Evolutionary conservation across 1,140 invertebrate genomes (phyloP).

Genomic region (Berghia stephanieae): DNA sequence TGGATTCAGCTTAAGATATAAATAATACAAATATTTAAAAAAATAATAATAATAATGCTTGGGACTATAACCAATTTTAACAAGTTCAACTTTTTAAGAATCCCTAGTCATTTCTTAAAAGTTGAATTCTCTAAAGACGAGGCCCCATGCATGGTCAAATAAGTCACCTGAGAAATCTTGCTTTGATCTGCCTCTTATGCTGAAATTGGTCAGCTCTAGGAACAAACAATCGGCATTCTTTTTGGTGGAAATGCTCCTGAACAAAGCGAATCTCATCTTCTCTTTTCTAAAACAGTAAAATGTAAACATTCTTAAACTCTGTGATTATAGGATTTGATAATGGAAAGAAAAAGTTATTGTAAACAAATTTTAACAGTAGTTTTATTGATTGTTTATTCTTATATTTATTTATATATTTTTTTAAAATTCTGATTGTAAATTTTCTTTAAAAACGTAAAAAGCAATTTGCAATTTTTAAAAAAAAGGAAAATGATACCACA

Average conservation of each 20-base stretch:
- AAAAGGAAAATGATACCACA: not conserved
- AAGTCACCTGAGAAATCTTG: constrained; percentile 38
- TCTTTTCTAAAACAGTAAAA: constrained; percentile 38
- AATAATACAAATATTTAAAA: too few relatives aligned
- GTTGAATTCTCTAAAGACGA: not conserved
- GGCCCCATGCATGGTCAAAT: not conserved
- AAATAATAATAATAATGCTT: too few relatives aligned
- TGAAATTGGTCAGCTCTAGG: constrained; percentile 42
- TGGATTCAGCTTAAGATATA: too few relatives aligned
- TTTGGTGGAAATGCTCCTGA: constrained; percentile 41
- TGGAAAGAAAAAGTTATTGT: not conserved
- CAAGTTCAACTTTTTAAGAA: too few relatives aligned
- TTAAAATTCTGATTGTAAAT: too few relatives aligned
- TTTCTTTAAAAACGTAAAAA: not conserved
- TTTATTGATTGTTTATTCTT: not conserved
- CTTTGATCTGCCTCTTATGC: constrained; percentile 27
- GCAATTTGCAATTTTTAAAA: constrained; percentile 5
- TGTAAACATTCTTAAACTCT: not conserved
- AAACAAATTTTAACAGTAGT: not conserved
- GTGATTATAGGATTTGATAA: constrained; percentile 3
- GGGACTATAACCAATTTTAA: too few relatives aligned
- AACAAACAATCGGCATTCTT: constrained; percentile 49
- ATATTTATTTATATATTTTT: not conserved
- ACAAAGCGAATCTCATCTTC: constrained; percentile 38
- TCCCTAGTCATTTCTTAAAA: too few relatives aligned